Evolutionary conservation across 2,888 invertebrate genomes (phyloP).

Genomic region (Platynereis dumerilii): DNA sequence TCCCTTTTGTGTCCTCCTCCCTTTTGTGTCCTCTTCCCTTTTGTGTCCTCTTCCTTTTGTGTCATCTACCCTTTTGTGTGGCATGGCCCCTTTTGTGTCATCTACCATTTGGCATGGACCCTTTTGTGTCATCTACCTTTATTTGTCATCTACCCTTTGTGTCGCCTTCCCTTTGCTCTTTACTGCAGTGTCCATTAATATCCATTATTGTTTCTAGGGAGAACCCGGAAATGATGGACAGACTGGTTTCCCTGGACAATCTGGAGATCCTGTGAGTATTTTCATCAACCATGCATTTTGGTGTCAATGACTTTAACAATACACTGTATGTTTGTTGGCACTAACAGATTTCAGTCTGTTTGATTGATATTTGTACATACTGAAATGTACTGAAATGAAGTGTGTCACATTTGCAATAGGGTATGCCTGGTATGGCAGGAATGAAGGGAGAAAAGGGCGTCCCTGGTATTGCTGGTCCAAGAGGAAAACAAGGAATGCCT

Average conservation of each 20-base stretch:
- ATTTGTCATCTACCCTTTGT: too few relatives aligned
- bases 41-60: too few relatives aligned
- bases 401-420: conserved; percentile 22
- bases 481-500: conserved; percentile 33
- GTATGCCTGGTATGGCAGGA: conserved; percentile 30
- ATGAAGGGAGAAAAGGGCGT: conserved; percentile 42
- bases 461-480: conserved; percentile 37
- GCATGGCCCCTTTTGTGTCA: too few relatives aligned
- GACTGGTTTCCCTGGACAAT: conserved; percentile 7
- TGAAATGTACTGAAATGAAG: neutral
- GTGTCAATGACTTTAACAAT: neutral
- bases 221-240: conserved; percentile 10
- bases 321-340: neutral
- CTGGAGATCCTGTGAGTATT: conserved; percentile 8
- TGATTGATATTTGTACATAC: too few relatives aligned
- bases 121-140: too few relatives aligned
- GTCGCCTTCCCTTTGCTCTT: too few relatives aligned
- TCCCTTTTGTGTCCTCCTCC: too few relatives aligned
- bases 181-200: too few relatives aligned
- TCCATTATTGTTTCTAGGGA: neutral
- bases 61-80: too few relatives aligned
- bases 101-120: too few relatives aligned
- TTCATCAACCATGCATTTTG: neutral
- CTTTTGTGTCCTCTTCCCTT: too few relatives aligned
- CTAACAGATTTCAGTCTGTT: neutral